These are phyloP conservation scores for Tholera decimalis DNA, from an alignment of 2,888 invertebrate genomes.

Conservation along the genomic window DNA sequence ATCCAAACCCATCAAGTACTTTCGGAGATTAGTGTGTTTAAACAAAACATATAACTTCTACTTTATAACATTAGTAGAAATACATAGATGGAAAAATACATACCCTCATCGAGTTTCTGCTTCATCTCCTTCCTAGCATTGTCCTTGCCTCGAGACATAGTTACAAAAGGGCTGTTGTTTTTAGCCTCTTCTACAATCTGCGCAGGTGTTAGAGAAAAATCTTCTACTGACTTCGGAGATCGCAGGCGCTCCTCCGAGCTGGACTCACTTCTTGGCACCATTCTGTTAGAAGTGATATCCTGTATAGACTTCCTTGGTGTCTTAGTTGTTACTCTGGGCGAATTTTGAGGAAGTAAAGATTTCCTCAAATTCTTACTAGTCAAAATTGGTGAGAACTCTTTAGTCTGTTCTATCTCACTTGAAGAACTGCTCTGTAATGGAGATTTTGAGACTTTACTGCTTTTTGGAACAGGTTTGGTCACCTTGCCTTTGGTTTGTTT, in stretches of 20 bases:
- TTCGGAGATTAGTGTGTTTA: no score
- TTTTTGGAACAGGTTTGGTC: constrained; percentile 51
- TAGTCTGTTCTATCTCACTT: constrained; percentile 61
- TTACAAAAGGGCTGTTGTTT: constrained; percentile 91
- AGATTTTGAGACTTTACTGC: constrained; percentile 33
- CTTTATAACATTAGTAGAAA: no score
- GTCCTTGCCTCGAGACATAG: constrained; percentile 91
- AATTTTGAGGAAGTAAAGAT: constrained; percentile 47
- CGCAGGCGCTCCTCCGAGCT: constrained; percentile 81
- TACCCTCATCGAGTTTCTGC: constrained; percentile 85
- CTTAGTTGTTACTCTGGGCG: constrained; percentile 41
- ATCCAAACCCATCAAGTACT: no score
- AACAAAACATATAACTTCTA: no score
- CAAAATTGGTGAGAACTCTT: constrained; percentile 48
- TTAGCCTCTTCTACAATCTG: constrained; percentile 73
- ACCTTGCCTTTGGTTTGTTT: constrained; percentile 59
- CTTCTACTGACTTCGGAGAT: constrained; percentile 75
- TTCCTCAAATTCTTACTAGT: constrained; percentile 41
- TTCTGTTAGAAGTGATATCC: constrained; percentile 72
- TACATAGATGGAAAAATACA: not conserved
- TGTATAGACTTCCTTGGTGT: constrained; percentile 60
- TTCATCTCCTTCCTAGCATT: constrained; percentile 91
- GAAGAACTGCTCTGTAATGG: constrained; percentile 63
- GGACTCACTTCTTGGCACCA: constrained; percentile 82
- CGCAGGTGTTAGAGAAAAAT: constrained; percentile 74